Base-by-base conservation (phyloP, 1,140 invertebrate genomes). In the Elysia chlorotica region DNA sequence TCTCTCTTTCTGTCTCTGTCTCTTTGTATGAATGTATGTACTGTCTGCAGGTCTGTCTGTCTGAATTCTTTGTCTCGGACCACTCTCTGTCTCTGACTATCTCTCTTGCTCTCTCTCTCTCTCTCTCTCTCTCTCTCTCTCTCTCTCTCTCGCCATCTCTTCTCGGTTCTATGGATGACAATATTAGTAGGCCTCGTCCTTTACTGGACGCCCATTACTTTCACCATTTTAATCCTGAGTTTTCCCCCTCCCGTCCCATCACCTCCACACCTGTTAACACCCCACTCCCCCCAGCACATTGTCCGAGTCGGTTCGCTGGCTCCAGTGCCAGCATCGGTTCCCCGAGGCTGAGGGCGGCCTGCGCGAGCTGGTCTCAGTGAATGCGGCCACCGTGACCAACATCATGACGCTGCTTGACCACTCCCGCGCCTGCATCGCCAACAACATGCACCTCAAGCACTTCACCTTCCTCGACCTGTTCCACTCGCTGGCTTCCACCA, bases 291-390 rank as follows among this genome's bases (percentile, higher is more conserved):
- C 6, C 76, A 85, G 83, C 73, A 72, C 83, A 33, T 76, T 78
- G 30, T 76, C 80, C 19, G 83, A 85, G 68, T 83, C 82, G 73
- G 75, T 78, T n/a, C 65, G 83, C 71, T 85, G 83, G 83, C 73
- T 83, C 61, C 68, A 78, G 28, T 82, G 82, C 61, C 74, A 80
- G 31, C 78, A 83, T 57, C 75, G 68, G 41, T 85, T 83, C 65
- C 38, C 76, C 0, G 76, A 79, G 48, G 77, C 82, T 1, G 83
- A 85, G 70, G 35, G 57, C 6, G 73, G 71, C 2, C 75, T 80
- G 41, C 76, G 77, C 59, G 83, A 85, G 36, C 76, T 85, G 41
- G 75, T 80, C 2, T 81, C 83, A 19, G 80, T 78, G 30, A 85
- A 85, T 68, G 61, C 77, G 4, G 63, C 54, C 17, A 59, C 76